phyloP scores from a whole-genome alignment of 2,113 vertebrate genomes.

The Platichthys flesus region DNA sequence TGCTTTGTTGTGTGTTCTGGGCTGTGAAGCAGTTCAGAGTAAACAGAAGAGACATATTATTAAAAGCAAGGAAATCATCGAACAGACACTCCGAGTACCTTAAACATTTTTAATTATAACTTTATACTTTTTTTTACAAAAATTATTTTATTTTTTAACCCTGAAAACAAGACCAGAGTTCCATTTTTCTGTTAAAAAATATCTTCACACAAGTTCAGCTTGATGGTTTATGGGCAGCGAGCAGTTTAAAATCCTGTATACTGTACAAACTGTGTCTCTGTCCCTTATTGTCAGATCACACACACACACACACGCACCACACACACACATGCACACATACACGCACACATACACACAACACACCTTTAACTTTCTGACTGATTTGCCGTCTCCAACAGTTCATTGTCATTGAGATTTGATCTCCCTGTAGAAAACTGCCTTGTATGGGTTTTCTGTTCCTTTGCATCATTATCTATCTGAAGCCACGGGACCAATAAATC shows the following conservation, averaged over 20 bases:
- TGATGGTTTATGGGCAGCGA: conserved; percentile 7
- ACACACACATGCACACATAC: not conserved
- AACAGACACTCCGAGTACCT: conserved; percentile 5
- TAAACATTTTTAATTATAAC: conserved; percentile 66
- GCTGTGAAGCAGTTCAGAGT: too few relatives aligned
- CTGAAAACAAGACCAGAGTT: conserved; percentile 18
- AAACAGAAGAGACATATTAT: not conserved
- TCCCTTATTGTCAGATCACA: not conserved
- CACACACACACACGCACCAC: conserved; percentile 1
- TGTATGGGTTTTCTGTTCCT: conserved; percentile 21
- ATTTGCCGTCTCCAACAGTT: not conserved
- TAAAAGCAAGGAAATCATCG: conserved; percentile 12
- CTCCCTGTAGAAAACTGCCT: not conserved
- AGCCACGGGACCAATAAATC: conserved; percentile 1
- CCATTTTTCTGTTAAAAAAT: conserved; percentile 24
- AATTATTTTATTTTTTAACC: conserved; percentile 15
- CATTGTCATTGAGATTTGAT: conserved; percentile 1
- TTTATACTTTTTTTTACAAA: conserved; percentile 62
- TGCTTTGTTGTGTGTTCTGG: too few relatives aligned
- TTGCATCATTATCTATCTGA: conserved; percentile 26
- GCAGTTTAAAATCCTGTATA: conserved; percentile 38
- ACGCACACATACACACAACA: not conserved
- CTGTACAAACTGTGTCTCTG: not conserved
- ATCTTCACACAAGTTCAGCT: conserved; percentile 25
- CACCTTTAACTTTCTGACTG: too few relatives aligned